Base-by-base conservation (phyloP, 2,888 invertebrate genomes). In the Peribatodes rhomboidaria region DNA sequence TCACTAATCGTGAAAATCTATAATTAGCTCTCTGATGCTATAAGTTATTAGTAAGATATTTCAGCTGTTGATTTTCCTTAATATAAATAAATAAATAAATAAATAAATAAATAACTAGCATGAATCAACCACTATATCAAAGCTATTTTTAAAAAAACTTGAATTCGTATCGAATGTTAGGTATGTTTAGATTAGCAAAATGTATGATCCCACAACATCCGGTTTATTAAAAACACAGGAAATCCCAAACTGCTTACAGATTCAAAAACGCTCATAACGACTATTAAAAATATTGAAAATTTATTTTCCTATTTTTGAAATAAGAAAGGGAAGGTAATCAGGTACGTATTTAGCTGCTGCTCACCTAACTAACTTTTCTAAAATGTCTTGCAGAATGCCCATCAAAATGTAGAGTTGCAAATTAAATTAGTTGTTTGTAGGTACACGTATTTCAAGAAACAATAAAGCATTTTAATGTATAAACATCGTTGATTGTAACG, bases 401-500 rank as follows among this genome's bases (percentile, higher is more conserved):
- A 20, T 31, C n/a, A 27, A 31, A 49, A 14, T 52, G 31, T 39
- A 50, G 41, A 56, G 18, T 14, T 61, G 35, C n/a, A 47, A 50
- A 35, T 46, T 56, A 60, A 50, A 56, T 55, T 50, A 50, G 31
- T 52, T 13, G 31, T 1, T 11, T 31, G 58, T 44, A 33, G 31
- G 61, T 18, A 42, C 27, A 22, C 31, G 35, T 58, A 59, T 61
- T 72, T 74, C 66, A 69, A 68, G 63, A 75, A 75, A 73, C 71
- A 69, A 73, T 82, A 78, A 81, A 83, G 59, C 69, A 73, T 72
- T 77, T 71, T 60, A 72, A 63, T 68, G 66, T 65, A 67, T 72
- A 77, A 80, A 80, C 77, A 80, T 31, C 64, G 67, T 67, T 69
- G 72, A 75, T 73, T 72, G 60, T 74, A 73, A 75, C 68, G 71